Evolutionary conservation across 2,113 vertebrate genomes (phyloP).

Genomic region (Scomber scombrus): DNA sequence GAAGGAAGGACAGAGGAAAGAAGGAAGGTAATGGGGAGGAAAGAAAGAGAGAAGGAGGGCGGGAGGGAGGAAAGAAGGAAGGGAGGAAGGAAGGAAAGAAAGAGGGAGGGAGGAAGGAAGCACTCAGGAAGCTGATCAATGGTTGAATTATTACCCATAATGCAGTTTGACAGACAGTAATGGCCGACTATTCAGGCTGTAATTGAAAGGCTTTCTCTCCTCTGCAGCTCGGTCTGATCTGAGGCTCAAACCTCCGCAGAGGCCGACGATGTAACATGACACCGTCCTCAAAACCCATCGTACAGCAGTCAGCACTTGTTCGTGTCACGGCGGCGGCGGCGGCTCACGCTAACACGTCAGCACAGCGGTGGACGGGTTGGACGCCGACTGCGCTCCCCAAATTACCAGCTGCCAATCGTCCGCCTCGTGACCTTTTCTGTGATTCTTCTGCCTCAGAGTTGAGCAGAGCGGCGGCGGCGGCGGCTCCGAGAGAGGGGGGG

Average conservation of each 20-base stretch:
- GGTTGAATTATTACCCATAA: conserved; percentile 23
- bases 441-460: conserved; percentile 65
- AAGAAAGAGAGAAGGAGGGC: too few species aligned
- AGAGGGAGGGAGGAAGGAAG: too few species aligned
- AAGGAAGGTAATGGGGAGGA: too few species aligned
- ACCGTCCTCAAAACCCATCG: conserved; percentile 21
- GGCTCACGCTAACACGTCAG: conserved; percentile 36
- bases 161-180: conserved; percentile 23
- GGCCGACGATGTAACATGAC: conserved; percentile 2
- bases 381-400: conserved; percentile 67
- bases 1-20: too few species aligned
- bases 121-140: conserved; percentile 9
- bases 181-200: not conserved
- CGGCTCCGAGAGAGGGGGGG: not conserved
- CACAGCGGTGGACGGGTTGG: conserved; percentile 29
- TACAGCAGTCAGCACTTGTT: conserved; percentile 50
- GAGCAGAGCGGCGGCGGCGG: conserved; percentile 9
- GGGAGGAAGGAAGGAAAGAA: too few species aligned
- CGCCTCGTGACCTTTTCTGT: conserved; percentile 76
- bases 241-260: conserved; percentile 4
- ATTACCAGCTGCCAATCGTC: conserved; percentile 79
- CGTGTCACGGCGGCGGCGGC: conserved; percentile 36
- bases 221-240: not conserved
- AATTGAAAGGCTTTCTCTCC: not conserved
- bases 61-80: too few species aligned